Evolutionary conservation across 2,113 vertebrate species (phyloP).

Genomic region (Uropsilus gracilis): DNA sequence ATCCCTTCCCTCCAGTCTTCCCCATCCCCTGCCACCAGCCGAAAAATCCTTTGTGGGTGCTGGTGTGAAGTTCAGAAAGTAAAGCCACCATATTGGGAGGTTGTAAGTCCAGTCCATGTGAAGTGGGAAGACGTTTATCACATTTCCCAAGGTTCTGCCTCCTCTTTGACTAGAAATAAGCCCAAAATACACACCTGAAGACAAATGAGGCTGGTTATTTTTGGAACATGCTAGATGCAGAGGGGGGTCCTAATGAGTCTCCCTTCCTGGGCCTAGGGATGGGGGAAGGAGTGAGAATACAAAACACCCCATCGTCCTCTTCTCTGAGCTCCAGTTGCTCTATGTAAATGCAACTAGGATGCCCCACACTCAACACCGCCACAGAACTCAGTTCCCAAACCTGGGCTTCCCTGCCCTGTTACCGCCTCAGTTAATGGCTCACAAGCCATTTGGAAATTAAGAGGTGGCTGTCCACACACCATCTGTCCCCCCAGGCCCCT

Average conservation of each 20-base stretch:
- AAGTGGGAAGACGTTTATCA: background rate
- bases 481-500: rapidly evolving
- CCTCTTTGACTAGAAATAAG: background rate
- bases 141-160: background rate
- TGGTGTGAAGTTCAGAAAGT: background rate
- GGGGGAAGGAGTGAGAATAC: background rate
- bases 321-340: background rate
- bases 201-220: background rate
- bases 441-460: background rate
- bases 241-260: background rate
- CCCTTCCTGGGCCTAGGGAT: background rate
- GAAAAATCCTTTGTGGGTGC: background rate
- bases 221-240: background rate
- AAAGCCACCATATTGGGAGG: background rate
- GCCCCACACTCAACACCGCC: background rate
- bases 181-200: background rate
- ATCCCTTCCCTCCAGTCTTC: background rate
- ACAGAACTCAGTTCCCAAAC: background rate
- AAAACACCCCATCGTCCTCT: background rate
- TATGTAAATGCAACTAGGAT: background rate
- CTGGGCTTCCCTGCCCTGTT: background rate
- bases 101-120: background rate
- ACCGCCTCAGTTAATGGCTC: background rate
- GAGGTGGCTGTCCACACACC: background rate
- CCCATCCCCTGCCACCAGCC: background rate